Evolutionary conservation across 2,113 vertebrate species (phyloP).

Genomic region (Neogale vison): DNA sequence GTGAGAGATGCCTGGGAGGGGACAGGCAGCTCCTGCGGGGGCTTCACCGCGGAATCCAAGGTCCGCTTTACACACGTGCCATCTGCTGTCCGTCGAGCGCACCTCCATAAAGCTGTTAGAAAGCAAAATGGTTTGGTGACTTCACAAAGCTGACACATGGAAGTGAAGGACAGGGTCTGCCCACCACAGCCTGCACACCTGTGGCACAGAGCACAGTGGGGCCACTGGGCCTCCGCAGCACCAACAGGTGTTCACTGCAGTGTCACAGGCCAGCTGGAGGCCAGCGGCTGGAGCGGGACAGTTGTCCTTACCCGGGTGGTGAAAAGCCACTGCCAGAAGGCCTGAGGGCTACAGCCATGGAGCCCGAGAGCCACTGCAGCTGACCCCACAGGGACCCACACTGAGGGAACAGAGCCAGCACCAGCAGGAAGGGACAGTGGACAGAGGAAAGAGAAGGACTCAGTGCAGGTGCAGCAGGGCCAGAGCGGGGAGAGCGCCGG

Average conservation of each 20-base stretch:
- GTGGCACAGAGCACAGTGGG: too few relatives aligned
- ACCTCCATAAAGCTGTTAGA: background rate
- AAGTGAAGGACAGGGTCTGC: background rate
- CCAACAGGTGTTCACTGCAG: background rate
- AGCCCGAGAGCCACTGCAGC: background rate
- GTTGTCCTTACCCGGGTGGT: background rate
- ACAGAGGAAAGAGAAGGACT: background rate
- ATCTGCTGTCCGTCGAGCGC: background rate
- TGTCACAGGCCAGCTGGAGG: background rate
- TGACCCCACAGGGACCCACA: background rate
- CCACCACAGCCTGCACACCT: background rate
- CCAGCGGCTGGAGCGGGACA: background rate
- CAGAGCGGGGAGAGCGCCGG: background rate
- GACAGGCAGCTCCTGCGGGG: background rate
- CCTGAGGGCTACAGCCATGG: background rate
- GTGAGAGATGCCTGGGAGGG: too few relatives aligned
- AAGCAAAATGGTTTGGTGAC: background rate
- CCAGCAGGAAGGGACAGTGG: background rate
- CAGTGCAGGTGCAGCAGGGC: fast-evolving
- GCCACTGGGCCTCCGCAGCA: too few relatives aligned
- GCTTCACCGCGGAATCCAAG: background rate
- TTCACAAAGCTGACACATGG: background rate
- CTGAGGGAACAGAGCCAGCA: too few relatives aligned
- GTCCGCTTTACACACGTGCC: too few relatives aligned
- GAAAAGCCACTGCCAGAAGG: too few relatives aligned